Percentiles rank a stretch among this genome's conserved stretches.
phyloP scores from a whole-genome alignment of 2,113 vertebrate genomes.

The Tenebrosternarchus preto region DNA sequence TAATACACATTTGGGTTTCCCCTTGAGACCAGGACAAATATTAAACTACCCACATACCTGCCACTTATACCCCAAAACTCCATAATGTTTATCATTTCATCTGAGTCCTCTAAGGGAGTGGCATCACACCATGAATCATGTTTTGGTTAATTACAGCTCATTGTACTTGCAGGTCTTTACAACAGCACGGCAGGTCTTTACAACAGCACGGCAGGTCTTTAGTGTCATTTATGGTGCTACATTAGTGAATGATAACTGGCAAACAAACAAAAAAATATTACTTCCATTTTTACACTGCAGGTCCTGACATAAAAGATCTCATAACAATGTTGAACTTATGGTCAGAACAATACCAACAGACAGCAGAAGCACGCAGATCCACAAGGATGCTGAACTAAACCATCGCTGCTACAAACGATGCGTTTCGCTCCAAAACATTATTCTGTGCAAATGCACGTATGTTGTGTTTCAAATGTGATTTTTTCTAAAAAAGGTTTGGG shows the following conservation, averaged over 20 bases:
- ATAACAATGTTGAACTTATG: not conserved
- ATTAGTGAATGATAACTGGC: not conserved
- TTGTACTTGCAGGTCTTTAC: constrained; percentile 20
- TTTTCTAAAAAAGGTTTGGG: not conserved
- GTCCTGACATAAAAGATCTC: not conserved
- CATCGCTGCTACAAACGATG: not conserved
- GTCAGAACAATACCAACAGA: not conserved
- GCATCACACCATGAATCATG: constrained; percentile 43
- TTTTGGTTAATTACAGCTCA: constrained; percentile 37
- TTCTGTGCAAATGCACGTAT: not conserved
- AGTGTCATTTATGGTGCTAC: not conserved
- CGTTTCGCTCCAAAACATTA: not conserved
- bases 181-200: not conserved
- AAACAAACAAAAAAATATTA: not conserved
- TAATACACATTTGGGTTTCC: not conserved
- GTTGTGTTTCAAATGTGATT: not conserved
- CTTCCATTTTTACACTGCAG: not conserved
- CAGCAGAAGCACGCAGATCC: not conserved
- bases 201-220: constrained; percentile 5
- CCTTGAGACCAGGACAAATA: constrained; percentile 16
- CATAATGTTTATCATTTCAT: constrained; percentile 23
- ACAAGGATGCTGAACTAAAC: not conserved
- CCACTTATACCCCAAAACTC: constrained; percentile 5
- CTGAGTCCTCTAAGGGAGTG: constrained; percentile 42
- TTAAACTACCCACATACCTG: constrained; percentile 8